Conservation (phyloP, 2,797 vertebrate species). For the Meriones psammophilus region DNA sequence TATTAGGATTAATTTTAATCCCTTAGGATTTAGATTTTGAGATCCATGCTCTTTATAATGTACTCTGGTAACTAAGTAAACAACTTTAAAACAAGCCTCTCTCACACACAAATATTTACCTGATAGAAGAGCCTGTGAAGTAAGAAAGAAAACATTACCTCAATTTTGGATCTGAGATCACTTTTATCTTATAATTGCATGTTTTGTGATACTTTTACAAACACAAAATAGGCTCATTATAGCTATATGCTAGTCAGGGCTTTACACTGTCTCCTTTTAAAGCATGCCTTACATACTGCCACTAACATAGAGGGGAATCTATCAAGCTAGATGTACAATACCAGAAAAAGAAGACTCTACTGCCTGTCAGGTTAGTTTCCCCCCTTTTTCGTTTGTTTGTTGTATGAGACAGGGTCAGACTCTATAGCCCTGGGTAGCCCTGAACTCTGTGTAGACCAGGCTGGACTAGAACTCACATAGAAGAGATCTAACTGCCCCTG, state of each 20-base stretch:
- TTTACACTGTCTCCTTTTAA: neutral
- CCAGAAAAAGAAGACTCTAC: neutral
- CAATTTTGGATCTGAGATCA: constrained; percentile 55
- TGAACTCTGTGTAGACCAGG: neutral
- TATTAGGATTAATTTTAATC: neutral
- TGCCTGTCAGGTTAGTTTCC: neutral
- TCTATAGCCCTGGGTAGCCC: neutral
- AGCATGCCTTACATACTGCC: neutral
- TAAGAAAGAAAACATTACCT: neutral
- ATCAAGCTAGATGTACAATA: neutral
- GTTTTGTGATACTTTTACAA: constrained; percentile 42
- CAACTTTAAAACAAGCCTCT: constrained; percentile 24
- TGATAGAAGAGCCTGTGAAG: neutral
- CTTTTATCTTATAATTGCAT: neutral
- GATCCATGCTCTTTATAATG: constrained; percentile 37
- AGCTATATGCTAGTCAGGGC: neutral
- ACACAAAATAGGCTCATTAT: neutral
- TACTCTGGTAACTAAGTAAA: neutral
- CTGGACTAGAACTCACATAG: neutral
- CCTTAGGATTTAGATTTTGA: constrained; percentile 19
- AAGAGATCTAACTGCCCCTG: too few relatives aligned
- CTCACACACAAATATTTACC: neutral
- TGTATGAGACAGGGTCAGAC: neutral
- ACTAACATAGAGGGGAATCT: neutral
- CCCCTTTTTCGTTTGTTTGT: neutral